Conservation (phyloP, 2,888 invertebrate genomes). For the Campopleginae sp. region DNA sequence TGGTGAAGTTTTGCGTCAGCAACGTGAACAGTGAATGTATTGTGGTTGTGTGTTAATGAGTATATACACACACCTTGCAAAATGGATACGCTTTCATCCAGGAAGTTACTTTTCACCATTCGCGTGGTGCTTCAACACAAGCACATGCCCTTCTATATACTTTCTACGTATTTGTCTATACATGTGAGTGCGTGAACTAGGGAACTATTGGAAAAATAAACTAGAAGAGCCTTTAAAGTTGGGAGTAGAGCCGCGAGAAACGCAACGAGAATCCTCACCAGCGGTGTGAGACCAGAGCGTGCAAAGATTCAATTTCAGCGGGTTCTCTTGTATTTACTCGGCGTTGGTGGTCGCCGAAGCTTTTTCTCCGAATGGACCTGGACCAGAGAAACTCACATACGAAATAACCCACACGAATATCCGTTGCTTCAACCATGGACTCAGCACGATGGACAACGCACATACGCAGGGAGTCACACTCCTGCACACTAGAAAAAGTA, state of each 20-base stretch:
- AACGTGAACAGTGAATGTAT: slow-evolving; percentile 22
- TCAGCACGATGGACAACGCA: neutral
- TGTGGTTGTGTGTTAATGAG: slow-evolving; percentile 12
- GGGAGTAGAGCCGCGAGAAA: slow-evolving; percentile 55
- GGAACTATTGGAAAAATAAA: slow-evolving; percentile 29
- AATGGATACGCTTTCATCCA: slow-evolving; percentile 21
- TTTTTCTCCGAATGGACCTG: slow-evolving; percentile 42
- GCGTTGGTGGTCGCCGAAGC: slow-evolving; percentile 57
- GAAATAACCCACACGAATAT: slow-evolving; percentile 11
- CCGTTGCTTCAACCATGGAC: neutral
- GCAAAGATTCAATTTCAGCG: slow-evolving; percentile 74
- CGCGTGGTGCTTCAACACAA: slow-evolving; percentile 20
- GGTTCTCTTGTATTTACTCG: slow-evolving; percentile 71
- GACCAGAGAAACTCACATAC: slow-evolving; percentile 34
- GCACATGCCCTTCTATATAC: neutral
- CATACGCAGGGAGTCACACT: neutral
- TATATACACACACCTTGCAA: slow-evolving; percentile 11
- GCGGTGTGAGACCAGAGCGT: slow-evolving; percentile 55
- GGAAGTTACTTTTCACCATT: slow-evolving; percentile 40
- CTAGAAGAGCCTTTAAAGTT: slow-evolving; percentile 25
- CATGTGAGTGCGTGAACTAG: neutral
- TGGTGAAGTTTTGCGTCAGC: slow-evolving; percentile 50
- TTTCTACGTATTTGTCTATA: neutral
- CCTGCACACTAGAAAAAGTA: slow-evolving; percentile 17
- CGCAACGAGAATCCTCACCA: slow-evolving; percentile 50